phyloP scores from a whole-genome alignment of 2,888 invertebrate species.

The Drosophila buzzatii region DNA sequence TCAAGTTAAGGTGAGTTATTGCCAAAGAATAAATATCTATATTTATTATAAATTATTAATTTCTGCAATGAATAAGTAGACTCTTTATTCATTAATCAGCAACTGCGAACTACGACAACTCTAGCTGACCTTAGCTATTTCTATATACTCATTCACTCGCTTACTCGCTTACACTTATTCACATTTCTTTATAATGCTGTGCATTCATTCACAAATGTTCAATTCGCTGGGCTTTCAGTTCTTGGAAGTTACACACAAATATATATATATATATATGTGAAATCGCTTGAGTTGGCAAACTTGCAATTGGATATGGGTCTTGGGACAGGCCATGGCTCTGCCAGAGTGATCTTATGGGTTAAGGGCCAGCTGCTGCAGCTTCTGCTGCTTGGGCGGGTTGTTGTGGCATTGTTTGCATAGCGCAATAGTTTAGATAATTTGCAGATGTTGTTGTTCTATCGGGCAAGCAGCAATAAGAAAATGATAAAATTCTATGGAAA shows the following conservation, averaged over 20 bases:
- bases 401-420: conserved; percentile 57
- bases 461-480: conserved; percentile 14
- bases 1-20: conserved; percentile 96
- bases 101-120: background rate
- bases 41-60: background rate
- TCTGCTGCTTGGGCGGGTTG: conserved; percentile 7
- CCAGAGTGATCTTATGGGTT: background rate
- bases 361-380: background rate
- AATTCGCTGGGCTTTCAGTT: conserved; percentile 40
- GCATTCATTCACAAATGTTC: conserved; percentile 60
- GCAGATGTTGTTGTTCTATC: conserved; percentile 43
- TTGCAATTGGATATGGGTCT: conserved; percentile 68
- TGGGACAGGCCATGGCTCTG: conserved; percentile 42
- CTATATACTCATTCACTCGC: conserved; percentile 26
- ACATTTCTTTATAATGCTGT: conserved; percentile 11
- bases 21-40: background rate
- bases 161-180: conserved; percentile 6
- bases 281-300: conserved; percentile 66
- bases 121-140: conserved; percentile 33
- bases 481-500: conserved; percentile 49
- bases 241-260: conserved; percentile 54
- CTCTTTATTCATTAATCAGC: conserved; percentile 37
- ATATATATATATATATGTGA: background rate
- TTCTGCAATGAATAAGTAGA: conserved; percentile 1
- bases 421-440: conserved; percentile 52